Percentiles rank a stretch among this genome's conserved stretches.
Evolutionary conservation across 2,113 vertebrate genomes (phyloP).

Genomic region (Festucalex cinctus): DNA sequence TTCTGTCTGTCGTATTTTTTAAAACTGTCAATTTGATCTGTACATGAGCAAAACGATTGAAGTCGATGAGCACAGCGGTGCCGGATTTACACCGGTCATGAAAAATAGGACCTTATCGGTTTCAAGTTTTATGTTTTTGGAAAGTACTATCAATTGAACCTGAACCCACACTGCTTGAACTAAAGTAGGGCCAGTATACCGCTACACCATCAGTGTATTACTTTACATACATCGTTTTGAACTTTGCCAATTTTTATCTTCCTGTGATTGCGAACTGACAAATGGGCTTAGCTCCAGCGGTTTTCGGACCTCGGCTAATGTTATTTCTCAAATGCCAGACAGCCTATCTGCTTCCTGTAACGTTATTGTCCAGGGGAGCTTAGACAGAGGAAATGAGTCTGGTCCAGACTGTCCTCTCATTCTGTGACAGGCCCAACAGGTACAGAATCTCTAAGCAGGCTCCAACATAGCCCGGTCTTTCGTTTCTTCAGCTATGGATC

Average conservation of each 20-base stretch:
- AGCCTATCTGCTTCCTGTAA: conserved; percentile 25
- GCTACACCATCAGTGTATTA: background rate
- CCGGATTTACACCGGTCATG: too few species aligned
- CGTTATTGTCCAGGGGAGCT: conserved; percentile 43
- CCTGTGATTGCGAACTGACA: background rate
- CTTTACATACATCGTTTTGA: background rate
- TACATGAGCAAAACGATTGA: too few species aligned
- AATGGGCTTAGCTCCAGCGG: conserved; percentile 1
- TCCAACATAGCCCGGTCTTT: background rate
- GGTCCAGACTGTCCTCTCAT: conserved; percentile 19
- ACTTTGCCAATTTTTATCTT: background rate
- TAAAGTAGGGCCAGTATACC: background rate
- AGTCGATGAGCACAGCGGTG: too few species aligned
- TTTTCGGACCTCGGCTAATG: conserved; percentile 14
- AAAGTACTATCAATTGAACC: background rate
- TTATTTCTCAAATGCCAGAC: conserved; percentile 31
- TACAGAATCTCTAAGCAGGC: conserved; percentile 22
- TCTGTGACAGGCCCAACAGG: conserved; percentile 35
- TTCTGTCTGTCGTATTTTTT: too few species aligned
- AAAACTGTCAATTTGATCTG: too few species aligned
- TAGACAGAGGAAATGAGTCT: conserved; percentile 62
- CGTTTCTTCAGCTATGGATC: conserved; percentile 2
- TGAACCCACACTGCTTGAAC: background rate
- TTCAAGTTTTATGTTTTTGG: too few species aligned
- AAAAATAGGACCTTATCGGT: too few species aligned